Evolutionary conservation across 2,797 vertebrate genomes (phyloP).

Genomic region (Gephyroberyx darwinii): DNA sequence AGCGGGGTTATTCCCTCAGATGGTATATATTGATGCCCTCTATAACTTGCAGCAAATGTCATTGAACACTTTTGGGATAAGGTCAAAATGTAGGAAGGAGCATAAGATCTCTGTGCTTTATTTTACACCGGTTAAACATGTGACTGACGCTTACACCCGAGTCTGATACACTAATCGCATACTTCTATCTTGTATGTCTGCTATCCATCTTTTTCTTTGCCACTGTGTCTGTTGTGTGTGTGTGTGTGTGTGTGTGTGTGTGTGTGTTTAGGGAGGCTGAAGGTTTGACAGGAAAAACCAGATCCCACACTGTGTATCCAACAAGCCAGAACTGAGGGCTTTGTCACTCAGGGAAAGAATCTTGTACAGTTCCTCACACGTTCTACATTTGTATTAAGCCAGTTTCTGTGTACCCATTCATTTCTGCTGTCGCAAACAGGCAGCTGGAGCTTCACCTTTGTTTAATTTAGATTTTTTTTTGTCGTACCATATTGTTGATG

Average conservation of each 20-base stretch:
- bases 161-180: too few species aligned
- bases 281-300: conserved; percentile 82
- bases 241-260: neutral
- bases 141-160: neutral
- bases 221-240: neutral
- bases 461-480: conserved; percentile 8
- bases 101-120: neutral
- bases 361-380: conserved; percentile 32
- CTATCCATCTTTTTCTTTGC: too few species aligned
- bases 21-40: conserved; percentile 53
- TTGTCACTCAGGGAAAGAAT: conserved; percentile 53
- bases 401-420: conserved; percentile 23
- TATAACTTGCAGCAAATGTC: neutral
- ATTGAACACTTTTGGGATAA: too few species aligned
- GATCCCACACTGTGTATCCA: conserved; percentile 67
- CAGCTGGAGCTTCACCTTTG: neutral
- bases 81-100: too few species aligned
- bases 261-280: conserved; percentile 50
- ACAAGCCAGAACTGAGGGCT: conserved; percentile 64
- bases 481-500: neutral
- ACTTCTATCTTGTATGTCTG: too few species aligned
- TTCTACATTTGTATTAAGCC: neutral
- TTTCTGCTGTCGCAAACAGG: conserved; percentile 7
- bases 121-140: neutral
- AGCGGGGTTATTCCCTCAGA: conserved; percentile 54